A percentile compares a stretch with the other conserved stretches of the same genome.
Evolutionary conservation across 2,113 vertebrate species (phyloP).

Genomic region (Paramormyrops kingsleyae): DNA sequence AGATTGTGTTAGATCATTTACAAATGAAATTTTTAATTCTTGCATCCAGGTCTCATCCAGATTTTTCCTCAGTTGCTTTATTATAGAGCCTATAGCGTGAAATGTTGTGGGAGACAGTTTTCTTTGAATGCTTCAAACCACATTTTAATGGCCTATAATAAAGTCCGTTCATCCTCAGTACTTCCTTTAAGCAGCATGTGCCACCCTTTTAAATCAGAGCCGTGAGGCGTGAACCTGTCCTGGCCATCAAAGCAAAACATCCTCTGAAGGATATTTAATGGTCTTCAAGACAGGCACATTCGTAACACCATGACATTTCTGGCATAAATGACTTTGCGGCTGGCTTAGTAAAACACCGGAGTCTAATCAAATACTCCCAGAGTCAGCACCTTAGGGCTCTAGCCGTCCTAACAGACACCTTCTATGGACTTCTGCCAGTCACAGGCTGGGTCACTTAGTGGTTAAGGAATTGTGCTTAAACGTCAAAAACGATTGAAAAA

Average conservation of each 20-base stretch:
- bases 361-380: conserved; percentile 16
- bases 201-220: neutral
- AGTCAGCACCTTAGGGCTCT: neutral
- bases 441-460: neutral
- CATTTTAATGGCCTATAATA: conserved; percentile 6
- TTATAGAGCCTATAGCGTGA: neutral
- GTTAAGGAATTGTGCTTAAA: neutral
- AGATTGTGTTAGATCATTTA: neutral
- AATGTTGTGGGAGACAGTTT: neutral
- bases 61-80: neutral
- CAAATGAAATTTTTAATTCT: neutral
- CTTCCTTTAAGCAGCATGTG: conserved; percentile 7
- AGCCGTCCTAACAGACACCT: neutral
- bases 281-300: conserved; percentile 15
- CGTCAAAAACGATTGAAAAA: neutral
- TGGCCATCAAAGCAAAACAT: neutral
- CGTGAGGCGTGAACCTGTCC: neutral
- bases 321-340: neutral
- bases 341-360: neutral
- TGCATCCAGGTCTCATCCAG: neutral
- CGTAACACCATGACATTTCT: conserved; percentile 12
- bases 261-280: conserved; percentile 10
- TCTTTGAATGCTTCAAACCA: conserved; percentile 2
- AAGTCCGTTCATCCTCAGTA: neutral
- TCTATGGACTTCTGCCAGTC: neutral